These are phyloP conservation scores for Palloptera scutellata DNA, from an alignment of 2,888 invertebrate species.

Conservation along the genomic window DNA sequence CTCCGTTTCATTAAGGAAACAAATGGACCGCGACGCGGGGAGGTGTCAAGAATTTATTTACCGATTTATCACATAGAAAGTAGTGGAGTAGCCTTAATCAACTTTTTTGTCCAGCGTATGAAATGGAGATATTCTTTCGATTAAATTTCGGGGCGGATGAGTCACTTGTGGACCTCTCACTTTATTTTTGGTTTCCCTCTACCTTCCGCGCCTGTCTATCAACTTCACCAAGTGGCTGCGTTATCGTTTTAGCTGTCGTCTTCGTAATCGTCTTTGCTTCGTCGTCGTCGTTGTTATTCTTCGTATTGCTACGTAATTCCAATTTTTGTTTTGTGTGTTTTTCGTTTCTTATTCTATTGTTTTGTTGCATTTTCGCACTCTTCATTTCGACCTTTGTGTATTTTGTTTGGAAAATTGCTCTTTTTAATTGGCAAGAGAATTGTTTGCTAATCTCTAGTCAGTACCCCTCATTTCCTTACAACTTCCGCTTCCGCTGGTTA, in stretches of 20 bases:
- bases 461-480: slow-evolving; percentile 5
- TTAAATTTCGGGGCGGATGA: slow-evolving; percentile 55
- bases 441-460: background rate
- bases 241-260: slow-evolving; percentile 17
- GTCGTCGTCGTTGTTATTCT: slow-evolving; percentile 19
- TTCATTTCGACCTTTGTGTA: slow-evolving; percentile 13
- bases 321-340: slow-evolving; percentile 22
- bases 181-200: slow-evolving; percentile 34
- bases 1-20: slow-evolving; percentile 29
- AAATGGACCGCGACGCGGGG: background rate
- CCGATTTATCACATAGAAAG: too few relatives aligned
- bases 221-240: slow-evolving; percentile 9
- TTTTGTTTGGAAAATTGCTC: background rate
- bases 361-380: slow-evolving; percentile 16
- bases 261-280: slow-evolving; percentile 15
- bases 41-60: too few relatives aligned
- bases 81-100: slow-evolving; percentile 1
- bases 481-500: slow-evolving; percentile 15
- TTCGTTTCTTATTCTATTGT: background rate
- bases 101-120: background rate
- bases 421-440: too few relatives aligned
- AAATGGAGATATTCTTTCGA: slow-evolving; percentile 26
- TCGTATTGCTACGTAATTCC: slow-evolving; percentile 51
- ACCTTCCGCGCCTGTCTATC: background rate
- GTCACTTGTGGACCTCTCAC: slow-evolving; percentile 50